These are phyloP conservation scores for Centropyge bicolor DNA, from an alignment of 2,797 vertebrate species.

Conservation along the genomic window DNA sequence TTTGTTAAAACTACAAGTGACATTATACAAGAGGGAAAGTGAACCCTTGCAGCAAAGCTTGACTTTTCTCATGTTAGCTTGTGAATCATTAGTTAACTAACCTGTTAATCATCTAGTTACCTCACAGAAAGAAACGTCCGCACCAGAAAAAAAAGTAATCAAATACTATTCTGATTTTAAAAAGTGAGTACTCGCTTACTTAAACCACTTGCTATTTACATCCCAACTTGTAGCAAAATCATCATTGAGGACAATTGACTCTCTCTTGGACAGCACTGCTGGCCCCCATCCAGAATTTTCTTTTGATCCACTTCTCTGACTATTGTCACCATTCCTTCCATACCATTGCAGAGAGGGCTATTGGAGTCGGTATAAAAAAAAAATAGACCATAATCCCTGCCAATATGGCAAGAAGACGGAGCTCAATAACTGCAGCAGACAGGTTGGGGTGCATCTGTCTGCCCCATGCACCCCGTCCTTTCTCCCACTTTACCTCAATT, in stretches of 20 bases:
- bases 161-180: conserved; percentile 14
- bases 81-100: conserved; percentile 70
- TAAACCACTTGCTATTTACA: conserved; percentile 51
- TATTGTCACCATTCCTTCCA: conserved; percentile 75
- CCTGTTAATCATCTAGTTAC: conserved; percentile 72
- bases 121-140: conserved; percentile 43
- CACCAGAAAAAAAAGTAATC: conserved; percentile 40
- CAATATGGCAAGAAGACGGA: conserved; percentile 74
- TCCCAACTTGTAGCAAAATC: conserved; percentile 64
- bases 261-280: conserved; percentile 43
- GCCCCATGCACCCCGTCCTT: conserved; percentile 72
- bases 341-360: conserved; percentile 71
- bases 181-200: conserved; percentile 15
- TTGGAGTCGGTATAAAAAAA: conserved; percentile 59
- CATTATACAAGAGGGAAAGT: not conserved
- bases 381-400: conserved; percentile 71
- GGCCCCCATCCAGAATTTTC: conserved; percentile 67
- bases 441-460: conserved; percentile 80
- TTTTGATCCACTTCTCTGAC: conserved; percentile 71
- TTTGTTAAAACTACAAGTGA: not conserved
- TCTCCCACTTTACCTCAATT: conserved; percentile 81
- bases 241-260: conserved; percentile 56
- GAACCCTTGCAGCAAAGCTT: conserved; percentile 11
- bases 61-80: conserved; percentile 28
- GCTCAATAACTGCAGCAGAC: conserved; percentile 74